Evolutionary conservation across 2,113 vertebrate species (phyloP), one percentile per base, ranked within the genome.

Genomic region (Hippolais icterina): DNA sequence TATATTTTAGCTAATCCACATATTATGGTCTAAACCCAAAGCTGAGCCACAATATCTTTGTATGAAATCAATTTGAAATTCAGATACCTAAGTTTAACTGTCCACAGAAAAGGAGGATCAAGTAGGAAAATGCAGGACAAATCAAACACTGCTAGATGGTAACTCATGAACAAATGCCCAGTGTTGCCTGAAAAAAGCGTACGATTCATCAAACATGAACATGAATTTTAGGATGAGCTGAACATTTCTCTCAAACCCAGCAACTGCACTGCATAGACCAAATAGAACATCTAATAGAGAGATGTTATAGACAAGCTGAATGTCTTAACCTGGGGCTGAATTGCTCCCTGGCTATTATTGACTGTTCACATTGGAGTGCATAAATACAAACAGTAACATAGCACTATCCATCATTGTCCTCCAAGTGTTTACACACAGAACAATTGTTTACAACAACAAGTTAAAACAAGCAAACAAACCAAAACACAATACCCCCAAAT

Each of bases 381-480:
- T 20, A 57, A 78, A 69, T n/a, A 37, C 11, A 42, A 46, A 70
- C 4, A 1, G 5, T 23, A 37, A 42, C 8, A 5, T 11, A 41
- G 8, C 12, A 16, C 29, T 50, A 46, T 14, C 17, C 15, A n/a
- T 71, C 20, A 47, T 23, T 28, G 11, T 59, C 46, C 11, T 44
- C 53, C 59, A 3, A 0, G 0, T 21, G 2, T 57, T 66, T 35
- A 64, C 69, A 5, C 4, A 22, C 1, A 46, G 50, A 61, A 1
- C 2, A 75, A 21, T 33, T 33, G 4, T 63, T 78, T 50, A 19
- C 15, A 79, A 25, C 8, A 70, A 70, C 14, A 66, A 64, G 53
- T 85, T 47, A 9, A 11, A 4, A 39, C 37, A 39, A 39, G 37
- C 37, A 39, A 39, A 39, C 37, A 39, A 39, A 39, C 9, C 37